Percentiles rank a stretch among this genome's conserved stretches.
Conservation (phyloP, 2,113 vertebrate genomes). For the Suncus etruscus region DNA sequence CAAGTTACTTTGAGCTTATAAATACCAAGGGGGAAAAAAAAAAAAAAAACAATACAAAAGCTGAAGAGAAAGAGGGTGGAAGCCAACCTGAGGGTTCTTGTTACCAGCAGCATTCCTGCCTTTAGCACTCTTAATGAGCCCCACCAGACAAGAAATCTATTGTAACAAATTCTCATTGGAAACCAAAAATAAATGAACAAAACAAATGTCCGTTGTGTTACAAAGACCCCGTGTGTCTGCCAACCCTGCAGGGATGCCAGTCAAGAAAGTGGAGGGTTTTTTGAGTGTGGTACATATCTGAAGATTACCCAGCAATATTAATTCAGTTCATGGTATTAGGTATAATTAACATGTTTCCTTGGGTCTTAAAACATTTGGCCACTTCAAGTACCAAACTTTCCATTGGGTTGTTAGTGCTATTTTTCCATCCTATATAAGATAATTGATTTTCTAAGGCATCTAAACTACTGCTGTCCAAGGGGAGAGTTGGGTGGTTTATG, state of each 20-base stretch:
- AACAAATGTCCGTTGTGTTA: conserved; percentile 8
- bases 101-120: neutral
- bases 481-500: neutral
- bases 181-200: neutral
- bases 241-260: neutral
- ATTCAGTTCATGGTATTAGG: conserved; percentile 21
- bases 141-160: neutral
- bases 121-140: neutral
- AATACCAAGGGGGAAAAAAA: neutral
- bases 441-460: conserved; percentile 14
- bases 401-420: neutral
- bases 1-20: conserved; percentile 30
- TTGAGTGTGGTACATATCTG: neutral
- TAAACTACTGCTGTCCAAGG: neutral
- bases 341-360: neutral
- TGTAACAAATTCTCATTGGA: neutral
- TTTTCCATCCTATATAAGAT: conserved; percentile 21
- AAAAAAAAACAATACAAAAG: neutral
- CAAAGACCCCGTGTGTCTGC: neutral
- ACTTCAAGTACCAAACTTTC: neutral
- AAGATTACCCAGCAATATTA: neutral
- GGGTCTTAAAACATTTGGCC: conserved; percentile 11
- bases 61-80: neutral
- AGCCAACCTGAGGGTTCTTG: neutral
- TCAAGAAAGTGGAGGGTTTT: neutral